Evolutionary conservation across 1,140 invertebrate species (phyloP), one percentile per base, ranked within the genome.

Genomic region (Arion vulgaris): DNA sequence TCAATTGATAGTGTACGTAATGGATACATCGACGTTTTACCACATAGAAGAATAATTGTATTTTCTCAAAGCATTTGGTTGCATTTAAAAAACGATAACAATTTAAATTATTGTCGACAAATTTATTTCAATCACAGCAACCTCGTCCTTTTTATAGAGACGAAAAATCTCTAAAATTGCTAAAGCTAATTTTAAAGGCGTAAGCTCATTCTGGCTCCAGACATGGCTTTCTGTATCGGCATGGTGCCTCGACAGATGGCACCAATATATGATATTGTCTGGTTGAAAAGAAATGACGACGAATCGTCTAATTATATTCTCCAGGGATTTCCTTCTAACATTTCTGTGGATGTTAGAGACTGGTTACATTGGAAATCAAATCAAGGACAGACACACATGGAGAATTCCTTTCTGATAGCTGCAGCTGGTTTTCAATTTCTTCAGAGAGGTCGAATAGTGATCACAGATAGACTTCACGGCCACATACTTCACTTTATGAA

Each of bases 391-490:
- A 76, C 69, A 41, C 19, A 62, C 23, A 71, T 86, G 74, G 79
- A 84, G 34, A 84, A 51, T 0, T 73, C 83, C 23, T 80, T 82
- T 39, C 53, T 78, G 11, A 82, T 84, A 23, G 79, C 81, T 17
- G 45, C 62, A 28, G 62, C 78, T 45, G 85, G 85, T 1, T 45
- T 86, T 19, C n/a, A 69, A 28, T 83, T 83, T 73, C 79, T 86
- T 23, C 83, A 86, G 75, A 34, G 81, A n/a, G 85, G 84, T 15
- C 81, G 85, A 26, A 83, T 86, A 32, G 84, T 88, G n/a, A 78
- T 88, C 19, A 85, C 87, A 0, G 87, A 88, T 72, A 76, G 87
- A 9, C 82, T 88, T 0, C 87, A 88, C 66, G 87, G 85, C 9
- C 87, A 88, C 73, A 85, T 88, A 75, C 57, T 88, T 19, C 66